Evolutionary conservation across 2,113 vertebrate genomes (phyloP), one percentile per base, ranked within the genome.

Genomic region (Oostethus manadensis): DNA sequence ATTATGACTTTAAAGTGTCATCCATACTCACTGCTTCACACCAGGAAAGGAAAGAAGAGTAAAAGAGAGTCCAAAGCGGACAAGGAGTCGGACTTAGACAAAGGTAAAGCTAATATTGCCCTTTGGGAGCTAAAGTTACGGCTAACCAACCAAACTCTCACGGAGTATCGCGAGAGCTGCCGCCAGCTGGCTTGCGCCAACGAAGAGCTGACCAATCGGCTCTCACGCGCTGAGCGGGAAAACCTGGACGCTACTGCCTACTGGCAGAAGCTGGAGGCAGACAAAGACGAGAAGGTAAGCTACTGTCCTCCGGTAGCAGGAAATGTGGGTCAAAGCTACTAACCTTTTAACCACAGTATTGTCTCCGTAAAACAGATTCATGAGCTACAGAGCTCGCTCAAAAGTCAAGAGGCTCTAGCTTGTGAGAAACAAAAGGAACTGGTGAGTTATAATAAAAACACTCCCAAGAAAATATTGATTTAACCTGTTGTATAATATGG

Each of bases 71-170:
- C 63, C 0, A 90, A 81, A 58, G 22, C 21, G 6, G 84, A 87
- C 35, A 84, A 70, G 35, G 89, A 92, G 55, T 66, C 80, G 1
- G 89, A 90, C 15, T 11, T 82, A 3, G 91, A 93, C 6, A 88
- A 83, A 73, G 89, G 88, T 6, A 90, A 89, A 54, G 88, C 84
- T 10, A 92, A 71, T 49, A 84, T 88, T 0, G 75, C 90, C 38
- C 84, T 93, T 0, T 92, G 93, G 92, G 93, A 94, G 80, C 69
- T 89, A 26, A 85, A 88, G 71, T 58, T 92, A 60, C 83, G 91
- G 69, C 65, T 87, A 59, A 86, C 89, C 0, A 90, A 92, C 47
- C 72, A 73, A 66, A 91, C 90, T 1, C 87, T 89, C 10, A 62
- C 60, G 9, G 86, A 92, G 21, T 89, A 90, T 67, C 86, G 84